Evolutionary conservation across 2,888 invertebrate genomes (phyloP).

Genomic region (Agrotis puta): DNA sequence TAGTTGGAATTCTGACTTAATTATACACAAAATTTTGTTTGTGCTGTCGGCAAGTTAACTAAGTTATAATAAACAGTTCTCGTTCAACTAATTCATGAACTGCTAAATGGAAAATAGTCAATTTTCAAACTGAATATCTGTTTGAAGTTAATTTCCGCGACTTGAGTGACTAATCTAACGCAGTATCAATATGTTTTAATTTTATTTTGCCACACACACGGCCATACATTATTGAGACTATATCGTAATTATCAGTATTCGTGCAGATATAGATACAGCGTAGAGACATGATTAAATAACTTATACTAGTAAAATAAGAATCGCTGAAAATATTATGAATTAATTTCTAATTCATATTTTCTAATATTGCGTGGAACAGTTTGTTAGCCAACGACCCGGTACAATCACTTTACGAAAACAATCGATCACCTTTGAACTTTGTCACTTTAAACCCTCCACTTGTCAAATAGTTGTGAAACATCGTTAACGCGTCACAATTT

Average conservation of each 20-base stretch:
- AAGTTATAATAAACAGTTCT: slow-evolving; percentile 22
- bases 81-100: slow-evolving; percentile 6
- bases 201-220: not conserved
- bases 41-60: not conserved
- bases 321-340: too few species aligned
- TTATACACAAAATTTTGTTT: slow-evolving; percentile 15
- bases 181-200: slow-evolving; percentile 1
- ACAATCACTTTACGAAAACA: not conserved
- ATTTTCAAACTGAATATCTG: slow-evolving; percentile 18
- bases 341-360: too few species aligned
- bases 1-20: slow-evolving; percentile 12
- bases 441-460: not conserved
- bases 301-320: too few species aligned
- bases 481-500: not conserved
- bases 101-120: not conserved
- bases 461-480: not conserved
- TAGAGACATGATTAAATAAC: not conserved
- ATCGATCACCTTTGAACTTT: not conserved
- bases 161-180: not conserved
- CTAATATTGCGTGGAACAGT: too few species aligned
- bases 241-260: not conserved
- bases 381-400: not conserved
- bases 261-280: too few species aligned
- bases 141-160: not conserved
- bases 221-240: not conserved